phyloP scores from a whole-genome alignment of 2,797 vertebrate genomes.

The Eleutherodactylus coqui region DNA sequence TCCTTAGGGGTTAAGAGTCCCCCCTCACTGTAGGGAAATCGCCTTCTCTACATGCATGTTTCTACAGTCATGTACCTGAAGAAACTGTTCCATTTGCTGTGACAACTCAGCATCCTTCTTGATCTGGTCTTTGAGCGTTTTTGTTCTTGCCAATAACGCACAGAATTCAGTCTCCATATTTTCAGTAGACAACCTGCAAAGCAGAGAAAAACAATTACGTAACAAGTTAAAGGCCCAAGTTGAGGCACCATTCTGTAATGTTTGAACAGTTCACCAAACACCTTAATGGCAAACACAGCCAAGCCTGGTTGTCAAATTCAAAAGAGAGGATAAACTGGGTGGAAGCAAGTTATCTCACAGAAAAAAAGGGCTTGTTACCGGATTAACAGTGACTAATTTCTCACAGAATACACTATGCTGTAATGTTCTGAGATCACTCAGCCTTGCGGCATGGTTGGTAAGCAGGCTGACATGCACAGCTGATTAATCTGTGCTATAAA shows the following conservation, averaged over 20 bases:
- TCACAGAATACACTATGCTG: not conserved
- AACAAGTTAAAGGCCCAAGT: constrained; percentile 59
- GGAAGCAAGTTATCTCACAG: not conserved
- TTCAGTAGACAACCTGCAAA: constrained; percentile 89
- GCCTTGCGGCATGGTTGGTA: not conserved
- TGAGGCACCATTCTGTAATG: constrained; percentile 14
- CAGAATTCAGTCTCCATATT: constrained; percentile 89
- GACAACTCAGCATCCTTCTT: constrained; percentile 84
- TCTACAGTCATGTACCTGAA: constrained; percentile 79
- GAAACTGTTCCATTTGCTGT: constrained; percentile 90
- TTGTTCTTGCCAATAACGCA: constrained; percentile 84
- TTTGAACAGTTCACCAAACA: constrained; percentile 42
- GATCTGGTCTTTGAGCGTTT: constrained; percentile 87
- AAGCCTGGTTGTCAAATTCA: constrained; percentile 60
- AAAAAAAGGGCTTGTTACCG: not conserved
- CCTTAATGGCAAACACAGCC: constrained; percentile 52
- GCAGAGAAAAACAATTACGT: constrained; percentile 41
- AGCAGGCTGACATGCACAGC: not conserved
- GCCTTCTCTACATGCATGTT: too few relatives aligned
- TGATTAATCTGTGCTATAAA: not conserved
- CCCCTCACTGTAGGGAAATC: too few relatives aligned
- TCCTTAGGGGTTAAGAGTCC: too few relatives aligned
- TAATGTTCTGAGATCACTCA: not conserved
- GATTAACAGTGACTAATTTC: constrained; percentile 9
- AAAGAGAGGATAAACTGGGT: constrained; percentile 55